These are phyloP conservation scores for Dicyrtomina minuta DNA, from an alignment of 2,888 invertebrate genomes.

Conservation along the genomic window DNA sequence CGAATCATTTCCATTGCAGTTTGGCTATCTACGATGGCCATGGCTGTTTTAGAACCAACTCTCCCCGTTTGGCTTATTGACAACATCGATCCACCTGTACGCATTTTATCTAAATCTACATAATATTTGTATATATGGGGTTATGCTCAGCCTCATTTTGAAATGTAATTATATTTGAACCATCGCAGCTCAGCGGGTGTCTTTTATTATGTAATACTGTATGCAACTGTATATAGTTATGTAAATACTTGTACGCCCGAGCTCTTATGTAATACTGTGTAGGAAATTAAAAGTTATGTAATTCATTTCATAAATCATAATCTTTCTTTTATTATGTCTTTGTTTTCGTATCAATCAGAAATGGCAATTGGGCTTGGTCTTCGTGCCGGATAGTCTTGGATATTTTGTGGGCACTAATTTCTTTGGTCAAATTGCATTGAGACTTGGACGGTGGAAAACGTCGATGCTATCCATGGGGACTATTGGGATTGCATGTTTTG, in stretches of 20 bases:
- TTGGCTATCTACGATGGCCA: conserved; percentile 75
- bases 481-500: conserved; percentile 66
- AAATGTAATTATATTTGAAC: background rate
- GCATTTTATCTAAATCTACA: conserved; percentile 8
- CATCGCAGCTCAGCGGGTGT: too few species aligned
- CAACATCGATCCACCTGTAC: conserved; percentile 65
- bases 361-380: conserved; percentile 78
- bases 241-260: too few species aligned
- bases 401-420: conserved; percentile 80
- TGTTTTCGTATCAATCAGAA: conserved; percentile 56
- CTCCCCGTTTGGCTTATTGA: conserved; percentile 78
- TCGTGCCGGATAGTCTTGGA: conserved; percentile 81
- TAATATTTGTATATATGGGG: background rate
- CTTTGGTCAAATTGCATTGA: conserved; percentile 68
- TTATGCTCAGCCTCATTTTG: conserved; percentile 2
- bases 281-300: background rate
- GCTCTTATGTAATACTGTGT: background rate
- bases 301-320: too few species aligned
- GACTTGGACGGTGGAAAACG: conserved; percentile 66
- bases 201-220: too few species aligned
- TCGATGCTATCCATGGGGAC: conserved; percentile 66
- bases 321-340: background rate
- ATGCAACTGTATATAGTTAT: background rate
- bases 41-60: conserved; percentile 80
- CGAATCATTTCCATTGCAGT: conserved; percentile 64